Evolutionary conservation across 1,140 invertebrate genomes (phyloP).

Genomic region (Neodiprion lecontei): DNA sequence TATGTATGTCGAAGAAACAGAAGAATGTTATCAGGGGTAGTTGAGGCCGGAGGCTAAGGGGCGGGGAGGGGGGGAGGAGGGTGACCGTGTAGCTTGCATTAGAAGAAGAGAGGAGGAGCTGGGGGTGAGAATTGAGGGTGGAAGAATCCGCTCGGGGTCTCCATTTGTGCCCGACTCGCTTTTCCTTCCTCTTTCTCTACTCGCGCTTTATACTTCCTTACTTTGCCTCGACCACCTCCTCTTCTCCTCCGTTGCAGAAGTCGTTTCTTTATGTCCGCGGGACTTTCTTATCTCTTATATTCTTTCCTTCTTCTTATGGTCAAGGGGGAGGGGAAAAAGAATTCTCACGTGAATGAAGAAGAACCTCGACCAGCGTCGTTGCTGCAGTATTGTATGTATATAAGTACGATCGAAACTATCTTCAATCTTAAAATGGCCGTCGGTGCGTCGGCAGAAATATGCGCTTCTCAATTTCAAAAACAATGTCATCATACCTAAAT

Average conservation of each 20-base stretch:
- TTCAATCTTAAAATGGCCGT: too few relatives aligned
- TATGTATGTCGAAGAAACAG: not conserved
- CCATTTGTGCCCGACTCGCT: not conserved
- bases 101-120: conserved; percentile 30
- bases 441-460: too few relatives aligned
- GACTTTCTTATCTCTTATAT: conserved; percentile 27
- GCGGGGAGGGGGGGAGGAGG: not conserved
- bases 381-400: too few relatives aligned
- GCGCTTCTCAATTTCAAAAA: too few relatives aligned
- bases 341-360: too few relatives aligned
- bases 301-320: too few relatives aligned
- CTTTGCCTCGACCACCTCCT: conserved; percentile 1
- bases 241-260: conserved; percentile 22
- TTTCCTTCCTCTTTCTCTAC: conserved; percentile 21
- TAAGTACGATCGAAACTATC: too few relatives aligned
- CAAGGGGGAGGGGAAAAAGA: conserved; percentile 25
- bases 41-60: not conserved
- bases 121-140: conserved; percentile 40
- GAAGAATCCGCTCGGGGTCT: conserved; percentile 22
- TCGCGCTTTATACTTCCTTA: conserved; percentile 6
- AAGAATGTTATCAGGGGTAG: not conserved
- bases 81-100: not conserved
- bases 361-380: too few relatives aligned
- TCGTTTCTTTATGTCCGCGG: conserved; percentile 32
- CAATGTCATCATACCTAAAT: too few relatives aligned